Evolutionary conservation across 1,140 invertebrate genomes (phyloP).

Genomic region (Drosophila bifasciata): DNA sequence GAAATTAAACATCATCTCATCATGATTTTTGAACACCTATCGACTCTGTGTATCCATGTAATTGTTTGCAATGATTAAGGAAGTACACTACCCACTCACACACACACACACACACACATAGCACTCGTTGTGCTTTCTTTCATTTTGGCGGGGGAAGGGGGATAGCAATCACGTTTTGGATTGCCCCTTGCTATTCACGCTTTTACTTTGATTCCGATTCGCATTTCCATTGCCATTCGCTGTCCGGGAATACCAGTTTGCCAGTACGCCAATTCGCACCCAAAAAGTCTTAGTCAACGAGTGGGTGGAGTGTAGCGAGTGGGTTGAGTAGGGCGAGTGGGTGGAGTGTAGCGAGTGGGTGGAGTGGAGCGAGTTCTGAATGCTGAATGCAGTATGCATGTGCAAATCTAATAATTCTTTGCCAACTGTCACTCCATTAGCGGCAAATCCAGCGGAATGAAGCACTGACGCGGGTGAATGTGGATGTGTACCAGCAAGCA

Average conservation of each 20-base stretch:
- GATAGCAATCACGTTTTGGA: constrained; percentile 44
- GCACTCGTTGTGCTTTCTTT: constrained; percentile 8
- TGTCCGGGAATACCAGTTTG: no score
- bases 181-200: not conserved
- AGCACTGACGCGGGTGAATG: constrained; percentile 4
- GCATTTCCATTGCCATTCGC: not conserved
- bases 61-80: constrained; percentile 62
- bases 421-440: constrained; percentile 79
- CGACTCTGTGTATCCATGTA: constrained; percentile 30
- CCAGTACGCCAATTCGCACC: not conserved
- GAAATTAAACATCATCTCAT: constrained; percentile 75
- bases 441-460: constrained; percentile 39
- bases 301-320: no score
- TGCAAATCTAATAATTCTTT: constrained; percentile 82
- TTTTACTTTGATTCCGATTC: not conserved
- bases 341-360: not conserved
- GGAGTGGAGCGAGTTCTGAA: constrained; percentile 19
- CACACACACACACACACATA: constrained; percentile 12
- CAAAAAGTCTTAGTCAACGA: not conserved
- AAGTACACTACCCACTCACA: constrained; percentile 48
- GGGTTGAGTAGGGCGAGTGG: not conserved
- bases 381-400: constrained; percentile 63
- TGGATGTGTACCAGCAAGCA: not conserved
- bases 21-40: constrained; percentile 50
- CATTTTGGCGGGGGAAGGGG: not conserved